Evolutionary conservation across 2,888 invertebrate species (phyloP).

Genomic region (Pollenia labialis): DNA sequence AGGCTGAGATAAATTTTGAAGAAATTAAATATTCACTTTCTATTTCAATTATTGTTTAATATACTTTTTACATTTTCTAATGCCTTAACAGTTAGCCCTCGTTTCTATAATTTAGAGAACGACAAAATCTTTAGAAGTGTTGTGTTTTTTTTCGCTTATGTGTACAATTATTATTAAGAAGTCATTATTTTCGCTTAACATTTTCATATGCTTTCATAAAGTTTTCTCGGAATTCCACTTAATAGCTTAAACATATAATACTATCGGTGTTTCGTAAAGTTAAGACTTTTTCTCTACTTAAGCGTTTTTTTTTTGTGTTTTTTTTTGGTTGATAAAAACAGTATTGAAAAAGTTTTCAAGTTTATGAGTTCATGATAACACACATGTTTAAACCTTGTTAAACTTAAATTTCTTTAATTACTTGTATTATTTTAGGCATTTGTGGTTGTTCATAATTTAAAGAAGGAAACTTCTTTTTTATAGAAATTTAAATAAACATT

Average conservation of each 20-base stretch:
- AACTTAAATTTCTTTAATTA: conserved; percentile 33
- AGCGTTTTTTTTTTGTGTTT: neutral
- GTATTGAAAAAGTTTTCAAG: conserved; percentile 40
- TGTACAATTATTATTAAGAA: neutral
- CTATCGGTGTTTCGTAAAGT: conserved; percentile 24
- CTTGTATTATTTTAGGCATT: neutral
- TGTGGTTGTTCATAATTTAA: conserved; percentile 21
- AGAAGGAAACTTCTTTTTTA: neutral
- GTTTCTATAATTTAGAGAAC: neutral
- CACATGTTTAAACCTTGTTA: conserved; percentile 9
- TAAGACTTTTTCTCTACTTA: neutral
- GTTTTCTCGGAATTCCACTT: conserved; percentile 19
- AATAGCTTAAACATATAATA: conserved; percentile 2
- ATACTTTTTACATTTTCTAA: neutral
- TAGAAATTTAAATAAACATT: neutral
- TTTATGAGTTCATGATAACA: conserved; percentile 2
- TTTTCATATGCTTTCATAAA: neutral
- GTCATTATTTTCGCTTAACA: neutral
- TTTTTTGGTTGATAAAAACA: conserved; percentile 5
- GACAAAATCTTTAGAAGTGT: conserved; percentile 3
- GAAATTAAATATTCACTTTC: too few species aligned
- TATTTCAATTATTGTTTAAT: too few species aligned
- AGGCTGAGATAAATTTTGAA: too few species aligned
- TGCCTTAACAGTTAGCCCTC: neutral
- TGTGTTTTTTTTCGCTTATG: neutral